Percentiles rank a stretch among this genome's conserved stretches.
Evolutionary conservation across 2,797 vertebrate species (phyloP).

Genomic region (Spinus olivaceus): DNA sequence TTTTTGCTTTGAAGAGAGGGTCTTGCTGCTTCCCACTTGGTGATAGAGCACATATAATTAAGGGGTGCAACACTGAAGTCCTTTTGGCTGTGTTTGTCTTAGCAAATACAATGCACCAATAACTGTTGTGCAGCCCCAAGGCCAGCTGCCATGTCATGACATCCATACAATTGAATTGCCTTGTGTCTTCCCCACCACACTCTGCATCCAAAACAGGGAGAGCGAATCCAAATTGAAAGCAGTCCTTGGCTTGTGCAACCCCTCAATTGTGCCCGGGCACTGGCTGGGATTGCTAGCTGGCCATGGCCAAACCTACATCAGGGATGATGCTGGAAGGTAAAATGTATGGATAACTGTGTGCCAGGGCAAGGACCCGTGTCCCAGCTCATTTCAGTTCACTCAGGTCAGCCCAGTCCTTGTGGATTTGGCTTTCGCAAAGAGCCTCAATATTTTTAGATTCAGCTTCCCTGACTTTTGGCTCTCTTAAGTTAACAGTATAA

Average conservation of each 20-base stretch:
- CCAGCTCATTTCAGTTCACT: neutral
- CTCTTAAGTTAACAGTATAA: neutral
- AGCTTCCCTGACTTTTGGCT: neutral
- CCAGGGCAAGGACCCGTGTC: neutral
- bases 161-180: neutral
- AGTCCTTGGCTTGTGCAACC: neutral
- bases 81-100: neutral
- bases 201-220: neutral
- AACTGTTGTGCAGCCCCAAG: neutral
- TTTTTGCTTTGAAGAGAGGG: neutral
- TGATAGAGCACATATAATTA: neutral
- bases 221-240: neutral
- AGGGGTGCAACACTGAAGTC: neutral
- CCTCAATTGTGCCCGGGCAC: neutral
- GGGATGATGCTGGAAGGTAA: neutral
- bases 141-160: neutral
- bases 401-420: neutral
- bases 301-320: accelerated
- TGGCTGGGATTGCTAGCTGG: neutral
- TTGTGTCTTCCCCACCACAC: neutral
- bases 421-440: neutral
- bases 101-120: neutral
- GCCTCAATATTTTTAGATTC: neutral
- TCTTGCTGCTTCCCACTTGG: neutral
- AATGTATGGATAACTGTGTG: neutral